Conservation (phyloP, 2,888 invertebrate species). For the Eupithecia dodoneata region DNA sequence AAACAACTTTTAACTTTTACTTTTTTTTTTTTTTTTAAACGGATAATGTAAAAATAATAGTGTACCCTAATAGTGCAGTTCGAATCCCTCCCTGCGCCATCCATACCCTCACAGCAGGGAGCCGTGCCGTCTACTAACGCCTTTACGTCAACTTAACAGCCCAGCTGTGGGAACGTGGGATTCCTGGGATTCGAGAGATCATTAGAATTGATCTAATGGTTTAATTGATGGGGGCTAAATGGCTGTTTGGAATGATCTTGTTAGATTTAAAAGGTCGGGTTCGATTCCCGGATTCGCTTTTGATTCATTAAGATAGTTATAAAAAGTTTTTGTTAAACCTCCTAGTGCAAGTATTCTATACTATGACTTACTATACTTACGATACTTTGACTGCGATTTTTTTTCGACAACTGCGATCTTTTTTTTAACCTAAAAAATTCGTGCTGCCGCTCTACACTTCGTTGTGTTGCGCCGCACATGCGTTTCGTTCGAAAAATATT, state of each 20-base stretch:
- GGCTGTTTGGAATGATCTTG: slow-evolving; percentile 11
- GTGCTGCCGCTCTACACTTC: too few relatives aligned
- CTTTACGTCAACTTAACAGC: slow-evolving; percentile 33
- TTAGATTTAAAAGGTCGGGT: slow-evolving; percentile 8
- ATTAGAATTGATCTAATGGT: slow-evolving; percentile 27
- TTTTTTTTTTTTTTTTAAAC: too few relatives aligned
- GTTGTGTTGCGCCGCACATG: too few relatives aligned
- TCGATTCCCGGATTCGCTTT: slow-evolving; percentile 4
- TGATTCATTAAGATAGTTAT: not conserved
- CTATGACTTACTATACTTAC: too few relatives aligned
- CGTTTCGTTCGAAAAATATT: too few relatives aligned
- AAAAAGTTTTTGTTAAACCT: too few relatives aligned
- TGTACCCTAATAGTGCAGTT: not conserved
- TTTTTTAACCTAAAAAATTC: too few relatives aligned
- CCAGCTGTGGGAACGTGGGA: slow-evolving; percentile 30
- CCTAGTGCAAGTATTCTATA: too few relatives aligned
- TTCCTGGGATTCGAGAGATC: slow-evolving; percentile 14
- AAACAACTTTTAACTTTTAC: too few relatives aligned
- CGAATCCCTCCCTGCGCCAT: not conserved
- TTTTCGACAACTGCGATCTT: too few relatives aligned
- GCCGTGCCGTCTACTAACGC: slow-evolving; percentile 41
- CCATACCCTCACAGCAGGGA: slow-evolving; percentile 34
- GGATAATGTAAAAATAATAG: too few relatives aligned
- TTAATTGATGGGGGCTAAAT: slow-evolving; percentile 23
- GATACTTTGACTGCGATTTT: too few relatives aligned